phyloP scores from a whole-genome alignment of 2,113 vertebrate species.

The Thryonomys swinderianus region DNA sequence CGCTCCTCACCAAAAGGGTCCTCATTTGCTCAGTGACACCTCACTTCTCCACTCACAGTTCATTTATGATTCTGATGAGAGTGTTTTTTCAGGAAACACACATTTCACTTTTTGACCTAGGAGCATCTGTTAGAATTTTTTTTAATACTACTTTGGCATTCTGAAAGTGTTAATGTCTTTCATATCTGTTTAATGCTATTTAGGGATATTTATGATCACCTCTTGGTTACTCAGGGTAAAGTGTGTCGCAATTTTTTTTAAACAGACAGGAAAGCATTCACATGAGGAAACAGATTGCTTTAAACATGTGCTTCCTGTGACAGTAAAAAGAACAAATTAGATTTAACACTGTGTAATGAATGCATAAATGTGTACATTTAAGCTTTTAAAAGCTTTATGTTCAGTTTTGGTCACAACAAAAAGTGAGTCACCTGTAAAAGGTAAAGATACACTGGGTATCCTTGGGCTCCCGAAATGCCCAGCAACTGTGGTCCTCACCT shows the following conservation, averaged over 20 bases:
- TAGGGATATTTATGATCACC: conserved; percentile 91
- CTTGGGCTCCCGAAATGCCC: conserved; percentile 3
- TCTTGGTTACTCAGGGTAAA: conserved; percentile 89
- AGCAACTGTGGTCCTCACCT: not conserved
- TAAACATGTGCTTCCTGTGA: conserved; percentile 90
- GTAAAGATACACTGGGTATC: not conserved
- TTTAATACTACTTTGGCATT: conserved; percentile 88
- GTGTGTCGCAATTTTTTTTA: conserved; percentile 87
- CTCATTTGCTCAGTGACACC: conserved; percentile 81
- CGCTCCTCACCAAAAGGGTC: conserved; percentile 79
- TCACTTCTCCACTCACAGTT: conserved; percentile 84
- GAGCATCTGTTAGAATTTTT: conserved; percentile 88
- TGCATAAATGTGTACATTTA: conserved; percentile 85
- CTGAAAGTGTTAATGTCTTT: conserved; percentile 89
- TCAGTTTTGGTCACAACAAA: conserved; percentile 81
- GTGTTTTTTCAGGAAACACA: conserved; percentile 88
- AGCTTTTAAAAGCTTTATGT: conserved; percentile 85
- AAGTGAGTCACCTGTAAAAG: conserved; percentile 74
- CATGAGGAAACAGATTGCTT: conserved; percentile 90
- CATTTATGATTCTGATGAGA: conserved; percentile 87
- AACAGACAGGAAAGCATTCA: conserved; percentile 88
- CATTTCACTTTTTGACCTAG: conserved; percentile 89
- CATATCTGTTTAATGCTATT: conserved; percentile 90
- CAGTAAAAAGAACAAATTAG: conserved; percentile 90
- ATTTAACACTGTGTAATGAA: conserved; percentile 86